A percentile compares a stretch with the other conserved stretches of the same genome.
Evolutionary conservation across 2,113 vertebrate genomes (phyloP).

Genomic region (Gasterosteus aculeatus): DNA sequence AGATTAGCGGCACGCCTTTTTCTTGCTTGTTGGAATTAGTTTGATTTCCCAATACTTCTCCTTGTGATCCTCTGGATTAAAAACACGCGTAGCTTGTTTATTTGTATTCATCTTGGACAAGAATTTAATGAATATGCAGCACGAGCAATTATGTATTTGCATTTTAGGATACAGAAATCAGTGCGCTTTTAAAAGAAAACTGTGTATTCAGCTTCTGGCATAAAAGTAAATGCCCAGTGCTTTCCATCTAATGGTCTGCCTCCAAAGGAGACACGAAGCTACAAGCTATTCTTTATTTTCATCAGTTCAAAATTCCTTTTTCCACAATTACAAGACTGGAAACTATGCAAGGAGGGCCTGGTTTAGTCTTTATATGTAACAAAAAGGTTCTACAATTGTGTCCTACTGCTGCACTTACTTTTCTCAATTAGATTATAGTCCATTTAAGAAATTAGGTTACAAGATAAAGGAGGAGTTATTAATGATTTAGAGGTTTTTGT

Average conservation of each 20-base stretch:
- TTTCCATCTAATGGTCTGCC: slow-evolving; percentile 40
- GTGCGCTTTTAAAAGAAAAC: slow-evolving; percentile 49
- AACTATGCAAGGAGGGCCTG: slow-evolving; percentile 10
- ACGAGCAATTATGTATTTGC: slow-evolving; percentile 44
- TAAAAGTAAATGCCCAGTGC: slow-evolving; percentile 47
- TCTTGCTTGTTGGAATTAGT: slow-evolving; percentile 36
- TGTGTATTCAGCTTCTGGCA: slow-evolving; percentile 57
- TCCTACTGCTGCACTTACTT: slow-evolving; percentile 14
- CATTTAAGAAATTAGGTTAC: slow-evolving; percentile 40
- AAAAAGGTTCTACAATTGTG: slow-evolving; percentile 28
- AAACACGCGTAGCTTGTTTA: slow-evolving; percentile 24
- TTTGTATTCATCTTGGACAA: slow-evolving; percentile 41
- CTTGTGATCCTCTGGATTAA: slow-evolving; percentile 45
- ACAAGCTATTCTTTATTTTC: slow-evolving; percentile 38
- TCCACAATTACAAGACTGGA: slow-evolving; percentile 32
- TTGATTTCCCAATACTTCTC: slow-evolving; percentile 43
- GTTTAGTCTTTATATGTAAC: slow-evolving; percentile 29
- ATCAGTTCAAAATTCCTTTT: slow-evolving; percentile 32
- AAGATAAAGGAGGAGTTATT: slow-evolving; percentile 17
- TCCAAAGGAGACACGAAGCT: slow-evolving; percentile 55
- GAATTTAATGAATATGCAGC: slow-evolving; percentile 24
- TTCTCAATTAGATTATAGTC: slow-evolving; percentile 38
- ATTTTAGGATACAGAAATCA: slow-evolving; percentile 50
- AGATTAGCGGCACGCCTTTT: slow-evolving; percentile 8
- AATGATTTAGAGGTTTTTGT: slow-evolving; percentile 1